These are phyloP conservation scores for Cacatua alba DNA, from an alignment of 2,113 vertebrate species.

Conservation along the genomic window DNA sequence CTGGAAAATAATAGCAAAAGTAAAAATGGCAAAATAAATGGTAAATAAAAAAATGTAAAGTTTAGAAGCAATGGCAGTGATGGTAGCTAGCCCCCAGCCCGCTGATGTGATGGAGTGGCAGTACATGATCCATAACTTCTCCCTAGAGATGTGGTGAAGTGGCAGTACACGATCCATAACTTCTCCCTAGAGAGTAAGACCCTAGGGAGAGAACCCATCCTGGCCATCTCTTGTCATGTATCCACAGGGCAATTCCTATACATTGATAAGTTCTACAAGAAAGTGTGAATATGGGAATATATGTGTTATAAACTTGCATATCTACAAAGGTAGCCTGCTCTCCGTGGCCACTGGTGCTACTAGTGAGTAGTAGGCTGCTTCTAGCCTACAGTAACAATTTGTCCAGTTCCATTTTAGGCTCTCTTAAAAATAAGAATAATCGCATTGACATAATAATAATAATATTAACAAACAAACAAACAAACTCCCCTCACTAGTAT, in stretches of 20 bases:
- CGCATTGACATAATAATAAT: not conserved
- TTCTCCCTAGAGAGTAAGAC: not conserved
- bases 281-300: not conserved
- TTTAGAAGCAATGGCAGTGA: not conserved
- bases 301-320: not conserved
- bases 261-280: not conserved
- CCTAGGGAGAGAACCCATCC: not conserved
- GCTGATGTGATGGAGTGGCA: not conserved
- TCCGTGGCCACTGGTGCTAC: not conserved
- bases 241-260: not conserved
- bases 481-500: not conserved
- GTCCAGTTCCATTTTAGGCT: not conserved
- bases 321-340: not conserved
- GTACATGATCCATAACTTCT: not conserved
- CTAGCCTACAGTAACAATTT: not conserved
- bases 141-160: not conserved
- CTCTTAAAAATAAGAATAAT: not conserved
- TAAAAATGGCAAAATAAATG: not conserved
- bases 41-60: not conserved
- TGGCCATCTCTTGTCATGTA: accelerated
- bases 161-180: too few species aligned
- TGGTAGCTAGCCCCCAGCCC: not conserved
- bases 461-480: not conserved
- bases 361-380: not conserved
- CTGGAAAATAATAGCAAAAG: not conserved